These are phyloP conservation scores for Desmophyllum pertusum DNA, from an alignment of 92 coral and sea anemone genomes.

Conservation along the genomic window DNA sequence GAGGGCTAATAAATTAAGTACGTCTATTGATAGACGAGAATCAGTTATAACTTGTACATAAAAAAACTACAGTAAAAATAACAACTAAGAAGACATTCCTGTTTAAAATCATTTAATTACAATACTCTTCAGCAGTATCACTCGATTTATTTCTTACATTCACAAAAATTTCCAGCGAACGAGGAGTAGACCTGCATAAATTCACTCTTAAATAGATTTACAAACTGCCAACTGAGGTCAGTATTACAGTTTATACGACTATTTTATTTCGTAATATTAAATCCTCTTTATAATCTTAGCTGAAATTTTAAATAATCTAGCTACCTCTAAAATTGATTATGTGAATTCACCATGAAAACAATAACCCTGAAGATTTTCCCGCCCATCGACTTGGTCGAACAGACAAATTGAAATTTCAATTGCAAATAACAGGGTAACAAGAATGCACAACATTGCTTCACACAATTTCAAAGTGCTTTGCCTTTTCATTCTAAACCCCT, in stretches of 20 bases:
- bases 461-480: not conserved
- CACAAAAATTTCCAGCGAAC: not conserved
- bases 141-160: not conserved
- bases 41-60: too few species aligned
- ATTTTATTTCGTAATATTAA: not conserved
- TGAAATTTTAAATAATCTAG: not conserved
- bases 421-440: not conserved
- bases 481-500: not conserved
- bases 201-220: not conserved
- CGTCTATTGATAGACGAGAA: too few species aligned
- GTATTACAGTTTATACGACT: not conserved
- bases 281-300: not conserved
- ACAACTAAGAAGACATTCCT: not conserved
- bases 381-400: not conserved
- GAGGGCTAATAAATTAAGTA: too few species aligned
- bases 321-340: not conserved
- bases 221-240: not conserved
- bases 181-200: not conserved
- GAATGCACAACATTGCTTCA: not conserved
- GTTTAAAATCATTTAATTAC: not conserved
- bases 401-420: not conserved
- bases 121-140: not conserved
- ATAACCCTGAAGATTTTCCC: not conserved
- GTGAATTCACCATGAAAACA: not conserved
- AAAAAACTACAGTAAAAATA: not conserved